Percentiles rank a stretch among this genome's conserved stretches.
Conservation (phyloP, 2,888 invertebrate genomes). For the Lasioglossum leucozonium region DNA sequence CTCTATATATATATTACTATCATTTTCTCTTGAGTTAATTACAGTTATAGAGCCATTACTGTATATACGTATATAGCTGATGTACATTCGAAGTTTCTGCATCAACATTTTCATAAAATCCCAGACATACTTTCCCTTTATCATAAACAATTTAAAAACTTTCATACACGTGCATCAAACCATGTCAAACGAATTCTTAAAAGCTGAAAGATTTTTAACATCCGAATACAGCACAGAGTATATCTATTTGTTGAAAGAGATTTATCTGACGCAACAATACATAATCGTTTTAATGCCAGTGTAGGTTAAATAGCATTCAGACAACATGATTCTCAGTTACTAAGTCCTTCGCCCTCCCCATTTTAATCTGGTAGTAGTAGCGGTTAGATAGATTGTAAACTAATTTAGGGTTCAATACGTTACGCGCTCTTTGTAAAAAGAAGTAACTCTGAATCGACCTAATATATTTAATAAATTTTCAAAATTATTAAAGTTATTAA, state of each 20-base stretch:
- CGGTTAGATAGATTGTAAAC: conserved; percentile 18
- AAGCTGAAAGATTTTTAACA: conserved; percentile 61
- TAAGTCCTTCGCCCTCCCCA: conserved; percentile 13
- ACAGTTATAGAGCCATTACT: conserved; percentile 4
- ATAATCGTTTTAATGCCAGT: conserved; percentile 68
- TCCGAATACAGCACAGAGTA: conserved; percentile 46
- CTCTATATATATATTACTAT: not conserved
- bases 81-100: conserved; percentile 50
- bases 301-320: conserved; percentile 56
- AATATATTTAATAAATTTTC: not conserved
- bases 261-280: conserved; percentile 56
- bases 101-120: conserved; percentile 45
- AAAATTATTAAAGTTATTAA: not conserved
- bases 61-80: conserved; percentile 20
- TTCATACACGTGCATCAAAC: conserved; percentile 48
- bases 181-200: conserved; percentile 38
- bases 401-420: not conserved
- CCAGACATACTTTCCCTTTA: conserved; percentile 30
- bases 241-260: conserved; percentile 50
- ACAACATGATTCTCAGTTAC: conserved; percentile 24
- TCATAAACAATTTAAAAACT: conserved; percentile 41
- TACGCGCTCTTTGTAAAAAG: not conserved
- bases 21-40: not conserved
- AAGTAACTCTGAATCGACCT: not conserved
- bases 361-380: conserved; percentile 51